Evolutionary conservation across 2,797 vertebrate genomes (phyloP), one percentile per base, ranked within the genome.

Genomic region (Danio aesculapii): DNA sequence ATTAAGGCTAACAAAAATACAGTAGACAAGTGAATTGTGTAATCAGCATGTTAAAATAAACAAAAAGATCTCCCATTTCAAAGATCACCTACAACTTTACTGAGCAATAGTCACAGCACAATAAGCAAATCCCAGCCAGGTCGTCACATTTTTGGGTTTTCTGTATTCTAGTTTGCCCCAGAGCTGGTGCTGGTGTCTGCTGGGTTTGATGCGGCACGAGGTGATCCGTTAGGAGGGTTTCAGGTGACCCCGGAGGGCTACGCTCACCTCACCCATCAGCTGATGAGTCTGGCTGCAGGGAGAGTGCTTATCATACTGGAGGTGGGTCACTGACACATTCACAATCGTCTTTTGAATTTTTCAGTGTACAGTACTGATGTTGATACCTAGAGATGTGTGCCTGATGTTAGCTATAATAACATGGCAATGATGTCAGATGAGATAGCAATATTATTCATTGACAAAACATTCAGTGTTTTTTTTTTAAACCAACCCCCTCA

Each of bases 171-270:
- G 97, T 98, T 97, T 79, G 93, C 95, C 75, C 97, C 97, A 0
- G 92, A 94, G 71, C 89, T 98, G 86, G 95, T 98, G 80, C 91
- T 98, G 88, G 94, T 98, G 61, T 98, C 97, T 0, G 97, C 97
- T 2, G 97, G 97, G 4, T 98, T 97, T 9, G 97, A 98, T 8
- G 96, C 97, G 0, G 96, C 96, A 0, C 94, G 91, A 0, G 97
- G 97, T 0, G 97, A 98, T 84, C 96, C 97, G 0, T 88, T 98
- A 19, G 97, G 97, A 0, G 94, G 95, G 12, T 98, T 95, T 86
- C 83, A 92, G 0, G 91, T 98, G 88, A 95, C 95, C 7, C 97
- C 97, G 0, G 95, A 96, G 67, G 94, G 97, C 84, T 98, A 97
- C 19, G 97, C 95, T 46, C 95, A 97, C 84, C 92, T 98, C 82